Evolutionary conservation across 2,888 invertebrate species (phyloP).

Genomic region (Polymixis flavicincta): DNA sequence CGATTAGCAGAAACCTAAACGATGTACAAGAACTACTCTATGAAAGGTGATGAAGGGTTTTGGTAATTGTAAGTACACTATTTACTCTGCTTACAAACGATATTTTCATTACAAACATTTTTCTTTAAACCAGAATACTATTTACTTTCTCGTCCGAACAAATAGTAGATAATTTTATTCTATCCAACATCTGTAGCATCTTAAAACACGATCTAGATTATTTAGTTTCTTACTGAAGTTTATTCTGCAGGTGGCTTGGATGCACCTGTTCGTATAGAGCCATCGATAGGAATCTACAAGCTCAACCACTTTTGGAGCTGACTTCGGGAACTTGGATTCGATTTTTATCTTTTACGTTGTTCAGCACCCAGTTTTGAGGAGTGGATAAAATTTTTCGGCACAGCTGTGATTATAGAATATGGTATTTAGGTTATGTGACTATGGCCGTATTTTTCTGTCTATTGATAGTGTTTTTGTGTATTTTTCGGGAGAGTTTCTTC

Average conservation of each 20-base stretch:
- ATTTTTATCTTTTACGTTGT: slow-evolving; percentile 48
- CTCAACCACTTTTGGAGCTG: slow-evolving; percentile 33
- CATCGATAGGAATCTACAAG: slow-evolving; percentile 53
- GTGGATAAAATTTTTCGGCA: slow-evolving; percentile 1
- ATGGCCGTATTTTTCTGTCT: neutral
- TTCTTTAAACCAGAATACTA: neutral
- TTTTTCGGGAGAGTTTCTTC: neutral
- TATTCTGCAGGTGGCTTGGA: slow-evolving; percentile 43
- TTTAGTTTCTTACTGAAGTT: slow-evolving; percentile 45
- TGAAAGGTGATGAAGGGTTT: neutral
- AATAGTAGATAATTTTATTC: slow-evolving; percentile 38
- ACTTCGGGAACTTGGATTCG: slow-evolving; percentile 44
- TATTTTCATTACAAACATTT: neutral
- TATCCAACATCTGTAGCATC: slow-evolving; percentile 32
- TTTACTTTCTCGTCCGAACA: neutral
- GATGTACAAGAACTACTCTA: too few relatives aligned
- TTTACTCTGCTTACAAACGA: neutral
- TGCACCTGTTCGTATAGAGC: slow-evolving; percentile 55
- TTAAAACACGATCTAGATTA: slow-evolving; percentile 54
- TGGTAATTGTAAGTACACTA: neutral
- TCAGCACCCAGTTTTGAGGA: neutral
- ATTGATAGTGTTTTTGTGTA: neutral
- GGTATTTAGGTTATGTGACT: neutral
- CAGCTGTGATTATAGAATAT: slow-evolving; percentile 5
- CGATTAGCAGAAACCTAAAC: too few relatives aligned